A percentile compares a stretch with the other conserved stretches of the same genome.
Conservation (phyloP, 2,888 invertebrate species). For the Athalia rosae region DNA sequence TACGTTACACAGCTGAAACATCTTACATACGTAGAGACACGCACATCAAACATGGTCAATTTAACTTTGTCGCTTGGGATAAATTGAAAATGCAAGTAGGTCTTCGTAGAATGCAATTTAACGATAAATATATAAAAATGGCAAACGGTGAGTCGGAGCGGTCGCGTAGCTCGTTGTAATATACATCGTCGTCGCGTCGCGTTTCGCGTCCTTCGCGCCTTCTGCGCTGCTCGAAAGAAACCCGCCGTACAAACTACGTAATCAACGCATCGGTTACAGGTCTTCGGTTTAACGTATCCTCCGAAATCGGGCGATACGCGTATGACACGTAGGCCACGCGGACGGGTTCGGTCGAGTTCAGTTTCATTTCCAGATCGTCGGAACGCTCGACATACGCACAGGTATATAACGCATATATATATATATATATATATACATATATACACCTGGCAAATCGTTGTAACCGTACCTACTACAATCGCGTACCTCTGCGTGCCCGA, state of each 20-base stretch:
- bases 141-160: slow-evolving; percentile 36
- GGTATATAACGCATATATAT: not conserved
- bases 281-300: not conserved
- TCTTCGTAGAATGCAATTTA: slow-evolving; percentile 45
- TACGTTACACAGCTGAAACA: not conserved
- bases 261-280: not conserved
- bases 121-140: slow-evolving; percentile 44
- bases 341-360: too few relatives aligned
- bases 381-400: not conserved
- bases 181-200: not conserved
- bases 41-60: slow-evolving; percentile 39
- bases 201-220: slow-evolving; percentile 41
- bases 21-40: not conserved
- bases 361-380: too few relatives aligned
- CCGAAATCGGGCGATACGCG: not conserved
- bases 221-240: slow-evolving; percentile 28
- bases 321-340: slow-evolving; percentile 19
- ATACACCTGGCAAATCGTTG: too few relatives aligned
- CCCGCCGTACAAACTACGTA: not conserved
- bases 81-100: slow-evolving; percentile 45
- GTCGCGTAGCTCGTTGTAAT: too few relatives aligned
- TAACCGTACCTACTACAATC: not conserved
- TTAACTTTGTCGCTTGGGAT: slow-evolving; percentile 30
- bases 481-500: not conserved
- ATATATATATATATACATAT: too few relatives aligned